A percentile compares a stretch with the other conserved stretches of the same genome.
phyloP scores from a whole-genome alignment of 2,888 invertebrate genomes.

The Andrena flavipes region DNA sequence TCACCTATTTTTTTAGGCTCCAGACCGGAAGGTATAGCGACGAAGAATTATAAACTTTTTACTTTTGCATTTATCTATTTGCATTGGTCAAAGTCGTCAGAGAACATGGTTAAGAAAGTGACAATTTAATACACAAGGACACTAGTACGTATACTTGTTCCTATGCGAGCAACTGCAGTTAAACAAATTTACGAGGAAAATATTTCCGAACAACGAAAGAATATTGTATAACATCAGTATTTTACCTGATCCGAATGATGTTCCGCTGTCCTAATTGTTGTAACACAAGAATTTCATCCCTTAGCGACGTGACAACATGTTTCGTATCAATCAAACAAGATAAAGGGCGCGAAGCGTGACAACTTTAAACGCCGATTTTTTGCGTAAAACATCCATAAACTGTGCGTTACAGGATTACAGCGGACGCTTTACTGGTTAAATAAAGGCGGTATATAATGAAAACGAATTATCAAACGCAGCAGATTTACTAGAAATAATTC shows the following conservation, averaged over 20 bases:
- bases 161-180: neutral
- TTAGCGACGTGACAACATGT: neutral
- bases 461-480: neutral
- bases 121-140: neutral
- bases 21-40: too few relatives aligned
- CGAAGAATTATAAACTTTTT: too few relatives aligned
- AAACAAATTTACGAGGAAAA: neutral
- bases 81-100: neutral
- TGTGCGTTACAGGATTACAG: neutral
- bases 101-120: neutral
- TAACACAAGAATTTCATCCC: neutral
- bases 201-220: neutral
- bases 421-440: neutral
- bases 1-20: too few relatives aligned
- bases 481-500: neutral
- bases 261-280: neutral
- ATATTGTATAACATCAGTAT: neutral
- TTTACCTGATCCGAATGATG: constrained; percentile 1
- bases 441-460: neutral
- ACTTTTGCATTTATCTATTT: too few relatives aligned
- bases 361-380: neutral
- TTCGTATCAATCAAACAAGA: too few relatives aligned
- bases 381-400: neutral
- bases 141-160: too few relatives aligned
- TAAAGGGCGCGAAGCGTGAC: too few relatives aligned